Evolutionary conservation across 2,888 invertebrate species (phyloP).

Genomic region (Lasioglossum morio): DNA sequence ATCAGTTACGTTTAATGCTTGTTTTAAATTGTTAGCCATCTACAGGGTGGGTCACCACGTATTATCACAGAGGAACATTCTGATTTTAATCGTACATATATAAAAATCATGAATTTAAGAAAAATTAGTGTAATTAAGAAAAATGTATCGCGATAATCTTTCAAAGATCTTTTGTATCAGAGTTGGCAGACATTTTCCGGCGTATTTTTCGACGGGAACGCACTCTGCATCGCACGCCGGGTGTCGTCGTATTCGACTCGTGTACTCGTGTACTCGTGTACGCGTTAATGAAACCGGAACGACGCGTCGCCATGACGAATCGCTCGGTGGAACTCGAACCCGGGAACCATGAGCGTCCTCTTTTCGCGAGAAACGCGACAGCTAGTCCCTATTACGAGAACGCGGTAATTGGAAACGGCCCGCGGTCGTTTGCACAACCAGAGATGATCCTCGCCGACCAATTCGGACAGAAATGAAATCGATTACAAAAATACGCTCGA

Average conservation of each 20-base stretch:
- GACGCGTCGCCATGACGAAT: background rate
- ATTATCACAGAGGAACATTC: no score
- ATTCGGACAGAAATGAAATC: background rate
- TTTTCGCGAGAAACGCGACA: background rate
- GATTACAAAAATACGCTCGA: background rate
- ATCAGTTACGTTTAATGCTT: no score
- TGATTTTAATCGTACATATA: no score
- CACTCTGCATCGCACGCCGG: background rate
- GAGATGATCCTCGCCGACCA: background rate
- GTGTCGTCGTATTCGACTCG: background rate
- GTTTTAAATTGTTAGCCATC: no score
- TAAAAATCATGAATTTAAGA: no score
- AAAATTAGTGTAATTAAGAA: no score
- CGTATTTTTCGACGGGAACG: background rate
- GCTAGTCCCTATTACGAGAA: background rate
- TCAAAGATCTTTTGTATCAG: no score
- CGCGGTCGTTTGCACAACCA: background rate
- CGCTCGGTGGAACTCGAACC: background rate
- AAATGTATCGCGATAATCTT: no score
- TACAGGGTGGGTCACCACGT: no score
- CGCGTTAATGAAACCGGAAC: constrained; percentile 43
- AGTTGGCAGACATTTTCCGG: no score
- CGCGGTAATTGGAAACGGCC: background rate
- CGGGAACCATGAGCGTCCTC: background rate
- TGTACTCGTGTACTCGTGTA: background rate